These are phyloP conservation scores for Megalops cyprinoides DNA, from an alignment of 2,797 vertebrate species.

Conservation along the genomic window DNA sequence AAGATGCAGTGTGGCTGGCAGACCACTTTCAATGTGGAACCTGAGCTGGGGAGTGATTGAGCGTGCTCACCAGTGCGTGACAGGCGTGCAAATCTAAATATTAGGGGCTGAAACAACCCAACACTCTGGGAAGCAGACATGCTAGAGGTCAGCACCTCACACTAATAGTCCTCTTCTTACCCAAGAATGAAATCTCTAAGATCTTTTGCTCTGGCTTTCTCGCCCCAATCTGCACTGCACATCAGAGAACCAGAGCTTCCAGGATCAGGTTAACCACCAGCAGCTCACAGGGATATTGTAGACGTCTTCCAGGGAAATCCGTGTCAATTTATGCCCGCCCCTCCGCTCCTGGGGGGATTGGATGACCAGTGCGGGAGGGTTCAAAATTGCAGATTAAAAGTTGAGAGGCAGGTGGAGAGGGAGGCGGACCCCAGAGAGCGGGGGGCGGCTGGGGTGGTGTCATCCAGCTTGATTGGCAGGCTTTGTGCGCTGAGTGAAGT, in stretches of 20 bases:
- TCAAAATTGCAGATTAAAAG: not conserved
- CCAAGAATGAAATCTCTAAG: constrained; percentile 34
- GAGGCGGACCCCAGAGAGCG: constrained; percentile 2
- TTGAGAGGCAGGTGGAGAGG: not conserved
- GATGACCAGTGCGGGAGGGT: not conserved
- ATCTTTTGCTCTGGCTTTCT: constrained; percentile 33
- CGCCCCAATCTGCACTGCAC: constrained; percentile 21
- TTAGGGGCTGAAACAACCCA: constrained; percentile 20
- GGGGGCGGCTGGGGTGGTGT: constrained; percentile 7
- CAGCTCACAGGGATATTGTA: constrained; percentile 38
- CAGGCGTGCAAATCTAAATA: constrained; percentile 14
- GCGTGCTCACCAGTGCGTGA: not conserved
- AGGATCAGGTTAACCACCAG: constrained; percentile 39
- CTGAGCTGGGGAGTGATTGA: not conserved
- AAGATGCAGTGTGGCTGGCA: not conserved
- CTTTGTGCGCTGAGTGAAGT: constrained; percentile 44
- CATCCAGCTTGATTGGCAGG: constrained; percentile 26
- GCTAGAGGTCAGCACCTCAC: constrained; percentile 30
- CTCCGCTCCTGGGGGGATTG: constrained; percentile 30
- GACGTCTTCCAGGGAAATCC: constrained; percentile 35
- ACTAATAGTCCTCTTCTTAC: constrained; percentile 26
- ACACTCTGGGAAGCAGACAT: constrained; percentile 26
- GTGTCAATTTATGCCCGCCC: constrained; percentile 41
- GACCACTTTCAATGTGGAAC: not conserved
- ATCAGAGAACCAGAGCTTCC: constrained; percentile 39